Percentiles rank a stretch among this genome's conserved stretches.
These are phyloP conservation scores for Natrix natrix DNA, from an alignment of 2,797 vertebrate species.

Conservation along the genomic window DNA sequence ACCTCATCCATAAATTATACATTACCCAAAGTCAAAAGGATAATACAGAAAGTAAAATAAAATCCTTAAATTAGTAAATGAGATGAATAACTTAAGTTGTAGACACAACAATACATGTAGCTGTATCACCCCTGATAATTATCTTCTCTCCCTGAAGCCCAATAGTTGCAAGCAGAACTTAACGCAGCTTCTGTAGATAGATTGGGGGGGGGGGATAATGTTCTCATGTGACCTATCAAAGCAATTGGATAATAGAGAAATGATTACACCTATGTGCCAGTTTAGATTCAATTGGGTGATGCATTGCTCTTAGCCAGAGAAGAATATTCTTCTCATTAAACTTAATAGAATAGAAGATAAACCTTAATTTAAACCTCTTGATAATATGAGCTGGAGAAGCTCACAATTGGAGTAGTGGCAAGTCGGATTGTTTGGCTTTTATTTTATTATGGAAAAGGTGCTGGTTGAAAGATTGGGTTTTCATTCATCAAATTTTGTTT, in stretches of 20 bases:
- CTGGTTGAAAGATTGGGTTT: constrained; percentile 46
- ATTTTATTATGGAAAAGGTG: constrained; percentile 42
- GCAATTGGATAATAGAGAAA: not conserved
- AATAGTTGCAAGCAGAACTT: not conserved
- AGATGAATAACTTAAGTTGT: not conserved
- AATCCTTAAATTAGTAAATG: not conserved
- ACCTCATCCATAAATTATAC: not conserved
- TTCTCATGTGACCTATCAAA: not conserved
- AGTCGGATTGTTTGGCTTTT: constrained; percentile 41
- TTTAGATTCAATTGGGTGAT: not conserved
- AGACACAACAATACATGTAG: not conserved
- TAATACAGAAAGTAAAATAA: not conserved
- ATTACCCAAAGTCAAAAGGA: not conserved
- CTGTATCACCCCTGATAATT: not conserved
- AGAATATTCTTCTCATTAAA: not conserved
- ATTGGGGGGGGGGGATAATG: not conserved
- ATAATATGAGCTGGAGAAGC: constrained; percentile 30
- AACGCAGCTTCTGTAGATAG: not conserved
- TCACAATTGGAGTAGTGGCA: constrained; percentile 28
- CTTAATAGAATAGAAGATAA: constrained; percentile 48
- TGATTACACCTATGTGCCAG: not conserved
- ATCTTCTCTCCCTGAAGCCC: not conserved
- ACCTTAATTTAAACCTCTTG: constrained; percentile 35
- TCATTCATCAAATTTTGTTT: constrained; percentile 33
- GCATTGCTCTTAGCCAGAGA: not conserved